Percentiles rank a stretch among this genome's conserved stretches.
phyloP scores from a whole-genome alignment of 2,113 vertebrate genomes.

The Eolophus roseicapilla region DNA sequence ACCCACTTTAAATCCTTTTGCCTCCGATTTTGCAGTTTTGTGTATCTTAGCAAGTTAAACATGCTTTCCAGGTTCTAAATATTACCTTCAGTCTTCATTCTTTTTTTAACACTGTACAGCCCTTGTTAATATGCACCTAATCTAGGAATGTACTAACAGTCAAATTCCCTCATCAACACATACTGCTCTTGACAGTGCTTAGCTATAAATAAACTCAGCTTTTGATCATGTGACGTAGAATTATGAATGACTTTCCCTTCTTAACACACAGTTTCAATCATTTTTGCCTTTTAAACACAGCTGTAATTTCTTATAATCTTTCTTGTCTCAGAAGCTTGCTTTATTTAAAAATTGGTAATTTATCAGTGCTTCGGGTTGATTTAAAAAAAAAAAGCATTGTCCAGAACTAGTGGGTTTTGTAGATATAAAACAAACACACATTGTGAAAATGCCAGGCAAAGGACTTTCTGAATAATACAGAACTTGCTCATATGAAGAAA shows the following conservation, averaged over 20 bases:
- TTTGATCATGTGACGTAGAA: neutral
- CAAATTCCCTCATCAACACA: neutral
- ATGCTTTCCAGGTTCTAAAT: neutral
- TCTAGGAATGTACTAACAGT: neutral
- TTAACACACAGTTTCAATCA: neutral
- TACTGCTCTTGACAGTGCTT: neutral
- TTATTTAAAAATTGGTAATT: neutral
- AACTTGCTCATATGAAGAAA: neutral
- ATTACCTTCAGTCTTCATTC: neutral
- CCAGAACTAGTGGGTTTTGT: neutral
- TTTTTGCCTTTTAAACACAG: neutral
- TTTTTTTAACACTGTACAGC: neutral
- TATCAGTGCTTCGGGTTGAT: neutral
- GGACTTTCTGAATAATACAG: neutral
- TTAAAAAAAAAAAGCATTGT: neutral
- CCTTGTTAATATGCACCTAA: neutral
- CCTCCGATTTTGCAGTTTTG: neutral
- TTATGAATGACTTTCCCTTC: neutral
- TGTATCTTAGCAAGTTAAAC: neutral
- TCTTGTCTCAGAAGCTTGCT: neutral
- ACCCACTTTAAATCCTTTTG: neutral
- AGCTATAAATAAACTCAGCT: slow-evolving; percentile 13
- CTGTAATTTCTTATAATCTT: neutral
- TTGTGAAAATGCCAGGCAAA: neutral
- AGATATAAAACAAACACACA: neutral